Conservation (phyloP, 2,888 invertebrate species). For the Torymus auratus region DNA sequence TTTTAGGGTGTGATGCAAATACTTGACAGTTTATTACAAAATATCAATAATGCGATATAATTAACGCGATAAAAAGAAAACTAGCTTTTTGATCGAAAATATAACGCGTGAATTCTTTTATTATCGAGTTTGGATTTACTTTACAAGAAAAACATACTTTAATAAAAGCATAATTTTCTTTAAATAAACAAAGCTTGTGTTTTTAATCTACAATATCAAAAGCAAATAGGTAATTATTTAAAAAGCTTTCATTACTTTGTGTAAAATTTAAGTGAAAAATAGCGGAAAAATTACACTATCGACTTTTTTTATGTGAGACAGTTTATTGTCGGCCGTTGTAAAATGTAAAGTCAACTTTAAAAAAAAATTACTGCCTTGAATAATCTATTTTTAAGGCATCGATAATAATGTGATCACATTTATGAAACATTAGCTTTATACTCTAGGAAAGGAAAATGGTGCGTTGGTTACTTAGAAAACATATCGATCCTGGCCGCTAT, state of each 20-base stretch:
- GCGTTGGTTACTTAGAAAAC: slow-evolving; percentile 5
- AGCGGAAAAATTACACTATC: background rate
- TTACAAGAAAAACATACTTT: too few species aligned
- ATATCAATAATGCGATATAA: too few species aligned
- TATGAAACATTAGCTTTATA: slow-evolving; percentile 15
- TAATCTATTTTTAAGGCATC: slow-evolving; percentile 35
- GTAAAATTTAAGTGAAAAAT: slow-evolving; percentile 18
- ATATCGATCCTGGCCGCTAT: too few species aligned
- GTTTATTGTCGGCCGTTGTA: background rate
- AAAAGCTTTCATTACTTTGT: background rate
- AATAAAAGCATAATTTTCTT: too few species aligned
- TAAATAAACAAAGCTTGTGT: too few species aligned
- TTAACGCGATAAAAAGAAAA: too few species aligned
- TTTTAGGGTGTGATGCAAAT: too few species aligned
- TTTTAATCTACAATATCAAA: too few species aligned
- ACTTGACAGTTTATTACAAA: too few species aligned
- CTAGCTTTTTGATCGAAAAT: too few species aligned
- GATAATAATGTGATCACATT: slow-evolving; percentile 36
- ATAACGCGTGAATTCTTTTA: too few species aligned
- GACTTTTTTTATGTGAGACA: background rate
- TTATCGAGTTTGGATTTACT: too few species aligned
- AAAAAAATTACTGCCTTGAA: slow-evolving; percentile 22
- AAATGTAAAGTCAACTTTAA: slow-evolving; percentile 29
- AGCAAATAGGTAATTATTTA: background rate
- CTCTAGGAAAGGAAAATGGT: background rate